Conservation (phyloP, 2,113 vertebrate genomes). For the Elanus axillaris region DNA sequence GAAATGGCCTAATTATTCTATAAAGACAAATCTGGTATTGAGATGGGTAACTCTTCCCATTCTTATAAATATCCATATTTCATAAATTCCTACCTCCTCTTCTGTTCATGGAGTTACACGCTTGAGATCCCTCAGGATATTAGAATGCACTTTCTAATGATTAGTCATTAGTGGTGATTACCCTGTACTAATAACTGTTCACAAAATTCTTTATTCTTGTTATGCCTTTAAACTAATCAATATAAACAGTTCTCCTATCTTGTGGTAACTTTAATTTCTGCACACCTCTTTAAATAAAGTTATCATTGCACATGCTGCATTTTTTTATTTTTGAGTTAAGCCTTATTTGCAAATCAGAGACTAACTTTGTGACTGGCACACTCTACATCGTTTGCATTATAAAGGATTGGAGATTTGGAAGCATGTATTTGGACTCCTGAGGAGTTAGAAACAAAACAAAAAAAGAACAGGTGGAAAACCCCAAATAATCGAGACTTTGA, state of each 20-base stretch:
- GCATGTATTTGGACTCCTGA: background rate
- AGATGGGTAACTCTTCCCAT: background rate
- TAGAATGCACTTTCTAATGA: background rate
- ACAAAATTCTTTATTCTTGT: background rate
- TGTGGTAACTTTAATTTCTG: background rate
- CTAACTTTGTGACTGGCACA: background rate
- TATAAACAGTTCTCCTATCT: background rate
- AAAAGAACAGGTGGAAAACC: background rate
- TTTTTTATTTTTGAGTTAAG: background rate
- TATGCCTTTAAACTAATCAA: background rate
- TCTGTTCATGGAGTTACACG: fast-evolving
- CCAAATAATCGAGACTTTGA: background rate
- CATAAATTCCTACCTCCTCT: background rate
- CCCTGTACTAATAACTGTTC: background rate
- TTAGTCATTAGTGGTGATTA: background rate
- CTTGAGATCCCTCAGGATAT: background rate
- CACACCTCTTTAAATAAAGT: background rate
- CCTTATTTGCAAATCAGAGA: background rate
- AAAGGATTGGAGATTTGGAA: background rate
- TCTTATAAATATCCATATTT: background rate
- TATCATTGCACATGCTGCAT: background rate
- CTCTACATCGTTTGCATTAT: background rate
- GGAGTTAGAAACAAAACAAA: background rate
- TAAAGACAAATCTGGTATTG: background rate
- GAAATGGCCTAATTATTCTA: background rate